Conservation (phyloP, 2,113 vertebrate species). For the Grus americana region DNA sequence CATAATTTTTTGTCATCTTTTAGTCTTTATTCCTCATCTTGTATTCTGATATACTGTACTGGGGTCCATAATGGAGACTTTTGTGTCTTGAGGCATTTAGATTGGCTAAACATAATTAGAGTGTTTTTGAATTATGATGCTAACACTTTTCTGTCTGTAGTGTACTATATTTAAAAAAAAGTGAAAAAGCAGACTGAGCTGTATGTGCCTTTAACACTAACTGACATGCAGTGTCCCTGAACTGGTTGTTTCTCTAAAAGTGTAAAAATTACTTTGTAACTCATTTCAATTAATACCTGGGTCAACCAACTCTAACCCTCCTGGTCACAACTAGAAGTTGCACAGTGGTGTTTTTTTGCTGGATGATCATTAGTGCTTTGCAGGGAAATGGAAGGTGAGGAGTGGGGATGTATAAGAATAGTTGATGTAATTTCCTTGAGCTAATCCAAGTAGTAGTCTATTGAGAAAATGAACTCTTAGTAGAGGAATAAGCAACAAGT, state of each 20-base stretch:
- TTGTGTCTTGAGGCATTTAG: neutral
- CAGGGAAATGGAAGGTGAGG: neutral
- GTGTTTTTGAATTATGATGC: neutral
- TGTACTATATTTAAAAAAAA: neutral
- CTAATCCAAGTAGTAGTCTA: conserved; percentile 2
- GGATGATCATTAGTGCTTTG: neutral
- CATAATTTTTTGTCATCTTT: neutral
- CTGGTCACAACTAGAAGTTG: neutral
- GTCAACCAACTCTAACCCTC: neutral
- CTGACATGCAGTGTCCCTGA: neutral
- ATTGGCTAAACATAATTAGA: neutral
- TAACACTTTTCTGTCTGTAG: neutral
- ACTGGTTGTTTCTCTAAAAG: neutral
- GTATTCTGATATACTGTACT: neutral
- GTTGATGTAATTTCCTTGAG: neutral
- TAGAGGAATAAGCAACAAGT: neutral
- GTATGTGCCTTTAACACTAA: neutral
- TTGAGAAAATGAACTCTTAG: neutral
- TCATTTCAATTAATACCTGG: neutral
- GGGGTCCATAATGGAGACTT: neutral
- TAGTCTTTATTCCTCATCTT: neutral
- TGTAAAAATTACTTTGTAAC: neutral
- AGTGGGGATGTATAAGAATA: neutral
- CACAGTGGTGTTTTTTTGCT: neutral
- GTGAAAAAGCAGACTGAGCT: neutral